Conservation (phyloP, 1,140 invertebrate species). For the Brachionus rubens region DNA sequence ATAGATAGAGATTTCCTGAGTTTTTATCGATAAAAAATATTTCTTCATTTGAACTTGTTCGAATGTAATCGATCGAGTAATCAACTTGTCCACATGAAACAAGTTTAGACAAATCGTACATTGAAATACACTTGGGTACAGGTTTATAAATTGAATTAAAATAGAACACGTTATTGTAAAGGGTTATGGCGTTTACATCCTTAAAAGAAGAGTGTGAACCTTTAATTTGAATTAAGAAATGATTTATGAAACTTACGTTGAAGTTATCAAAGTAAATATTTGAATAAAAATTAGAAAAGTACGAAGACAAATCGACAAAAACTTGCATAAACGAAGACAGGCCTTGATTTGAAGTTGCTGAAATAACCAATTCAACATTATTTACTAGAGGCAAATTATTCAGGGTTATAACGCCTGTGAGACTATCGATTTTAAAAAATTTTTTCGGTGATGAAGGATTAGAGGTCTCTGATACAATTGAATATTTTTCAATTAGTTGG, state of each 20-base stretch:
- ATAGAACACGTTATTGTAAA: background rate
- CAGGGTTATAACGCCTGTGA: background rate
- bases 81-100: background rate
- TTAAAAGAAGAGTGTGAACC: no score
- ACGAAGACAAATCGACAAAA: background rate
- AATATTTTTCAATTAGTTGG: conserved; percentile 32
- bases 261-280: background rate
- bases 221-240: no score
- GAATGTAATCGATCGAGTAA: background rate
- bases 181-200: background rate
- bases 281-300: conserved; percentile 11
- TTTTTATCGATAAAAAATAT: background rate
- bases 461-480: conserved; percentile 11
- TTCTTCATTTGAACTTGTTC: background rate
- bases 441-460: background rate
- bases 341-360: conserved; percentile 10
- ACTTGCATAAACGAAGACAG: background rate
- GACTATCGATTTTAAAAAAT: conserved; percentile 25
- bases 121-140: background rate
- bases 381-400: background rate
- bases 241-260: background rate
- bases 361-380: background rate
- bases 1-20: conserved; percentile 7
- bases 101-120: background rate
- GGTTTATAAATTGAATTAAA: conserved; percentile 4